Conservation (phyloP, 1,140 invertebrate species). For the Euwallacea similis region DNA sequence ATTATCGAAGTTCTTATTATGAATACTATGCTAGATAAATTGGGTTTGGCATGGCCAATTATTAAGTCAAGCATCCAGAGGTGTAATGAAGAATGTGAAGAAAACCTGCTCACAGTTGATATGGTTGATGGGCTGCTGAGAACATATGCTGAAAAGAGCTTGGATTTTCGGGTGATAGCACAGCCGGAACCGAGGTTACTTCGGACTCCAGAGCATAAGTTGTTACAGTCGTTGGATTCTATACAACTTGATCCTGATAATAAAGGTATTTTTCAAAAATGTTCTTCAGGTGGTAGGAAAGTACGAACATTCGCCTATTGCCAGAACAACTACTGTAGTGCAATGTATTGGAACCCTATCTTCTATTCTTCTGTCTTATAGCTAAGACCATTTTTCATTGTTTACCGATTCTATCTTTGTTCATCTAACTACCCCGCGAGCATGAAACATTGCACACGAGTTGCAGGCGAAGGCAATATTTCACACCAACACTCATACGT, state of each 20-base stretch:
- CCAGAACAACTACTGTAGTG: too few species aligned
- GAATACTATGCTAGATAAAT: slow-evolving; percentile 71
- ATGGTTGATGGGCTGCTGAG: slow-evolving; percentile 68
- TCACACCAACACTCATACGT: too few species aligned
- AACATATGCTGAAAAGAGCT: slow-evolving; percentile 71
- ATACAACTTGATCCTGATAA: slow-evolving; percentile 57
- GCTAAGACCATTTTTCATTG: too few species aligned
- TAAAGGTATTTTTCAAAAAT: slow-evolving; percentile 47
- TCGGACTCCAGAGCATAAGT: slow-evolving; percentile 54
- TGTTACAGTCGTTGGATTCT: slow-evolving; percentile 60
- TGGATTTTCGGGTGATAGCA: slow-evolving; percentile 66
- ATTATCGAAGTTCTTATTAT: slow-evolving; percentile 76
- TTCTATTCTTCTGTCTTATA: too few species aligned
- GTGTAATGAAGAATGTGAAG: slow-evolving; percentile 42
- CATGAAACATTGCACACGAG: too few species aligned
- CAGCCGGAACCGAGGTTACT: slow-evolving; percentile 50
- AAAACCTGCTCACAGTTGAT: slow-evolving; percentile 55
- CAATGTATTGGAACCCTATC: too few species aligned
- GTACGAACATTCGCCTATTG: too few species aligned
- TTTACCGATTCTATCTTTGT: too few species aligned
- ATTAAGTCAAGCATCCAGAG: slow-evolving; percentile 45
- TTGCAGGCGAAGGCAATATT: too few species aligned
- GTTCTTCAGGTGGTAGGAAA: too few species aligned
- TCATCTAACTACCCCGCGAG: too few species aligned
- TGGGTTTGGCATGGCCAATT: slow-evolving; percentile 59